phyloP scores from a whole-genome alignment of 1,140 invertebrate species.

The Ostrea edulis region DNA sequence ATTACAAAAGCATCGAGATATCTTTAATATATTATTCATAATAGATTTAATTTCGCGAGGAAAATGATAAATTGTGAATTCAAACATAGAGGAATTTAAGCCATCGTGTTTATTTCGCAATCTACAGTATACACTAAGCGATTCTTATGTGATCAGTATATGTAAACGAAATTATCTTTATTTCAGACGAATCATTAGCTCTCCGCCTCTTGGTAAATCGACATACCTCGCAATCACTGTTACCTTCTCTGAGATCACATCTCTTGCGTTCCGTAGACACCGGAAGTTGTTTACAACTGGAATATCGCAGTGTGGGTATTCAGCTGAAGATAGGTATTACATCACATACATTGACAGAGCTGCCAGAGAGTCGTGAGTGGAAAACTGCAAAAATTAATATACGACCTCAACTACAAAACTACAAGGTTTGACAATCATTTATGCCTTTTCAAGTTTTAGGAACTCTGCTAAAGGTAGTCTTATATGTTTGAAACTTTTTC shows the following conservation, averaged over 20 bases:
- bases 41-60: too few species aligned
- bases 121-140: too few species aligned
- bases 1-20: too few species aligned
- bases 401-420: neutral
- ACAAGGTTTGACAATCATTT: neutral
- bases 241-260: neutral
- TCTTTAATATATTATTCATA: too few species aligned
- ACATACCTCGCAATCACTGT: neutral
- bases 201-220: neutral
- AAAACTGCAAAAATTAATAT: neutral
- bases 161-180: neutral
- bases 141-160: too few species aligned
- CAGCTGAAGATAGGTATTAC: neutral
- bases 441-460: neutral
- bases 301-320: neutral
- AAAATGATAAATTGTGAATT: too few species aligned
- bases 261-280: neutral
- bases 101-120: too few species aligned
- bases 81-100: too few species aligned
- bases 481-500: neutral
- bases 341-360: neutral
- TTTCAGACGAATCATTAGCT: neutral
- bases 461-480: neutral
- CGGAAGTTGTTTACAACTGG: neutral
- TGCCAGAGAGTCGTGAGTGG: neutral